phyloP scores from a whole-genome alignment of 2,888 invertebrate species.

The Xestia rhomboidea region DNA sequence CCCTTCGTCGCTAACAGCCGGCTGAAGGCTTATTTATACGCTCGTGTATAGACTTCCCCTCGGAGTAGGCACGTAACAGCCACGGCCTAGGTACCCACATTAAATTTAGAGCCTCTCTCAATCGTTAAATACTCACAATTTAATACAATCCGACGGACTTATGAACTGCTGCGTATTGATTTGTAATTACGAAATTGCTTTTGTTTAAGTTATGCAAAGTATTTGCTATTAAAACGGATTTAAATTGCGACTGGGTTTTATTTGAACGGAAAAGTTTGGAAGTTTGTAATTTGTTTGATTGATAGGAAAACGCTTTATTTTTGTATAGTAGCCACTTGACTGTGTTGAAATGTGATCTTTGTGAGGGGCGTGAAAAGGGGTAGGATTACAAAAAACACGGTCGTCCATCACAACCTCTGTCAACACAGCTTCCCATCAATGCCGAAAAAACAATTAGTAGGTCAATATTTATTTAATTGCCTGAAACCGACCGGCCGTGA shows the following conservation, averaged over 20 bases:
- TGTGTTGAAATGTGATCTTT: conserved; percentile 78
- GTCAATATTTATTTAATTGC: conserved; percentile 89
- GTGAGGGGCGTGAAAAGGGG: conserved; percentile 76
- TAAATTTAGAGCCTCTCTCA: conserved; percentile 74
- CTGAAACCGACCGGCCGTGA: conserved; percentile 77
- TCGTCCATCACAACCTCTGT: conserved; percentile 88
- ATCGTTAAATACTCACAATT: conserved; percentile 78
- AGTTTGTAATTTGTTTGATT: conserved; percentile 69
- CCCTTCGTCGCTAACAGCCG: conserved; percentile 88
- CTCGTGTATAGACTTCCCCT: conserved; percentile 77
- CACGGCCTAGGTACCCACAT: conserved; percentile 77
- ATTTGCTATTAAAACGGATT: conserved; percentile 78
- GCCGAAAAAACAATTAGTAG: conserved; percentile 89
- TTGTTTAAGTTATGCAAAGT: conserved; percentile 80
- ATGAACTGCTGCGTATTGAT: conserved; percentile 79
- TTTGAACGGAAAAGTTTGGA: conserved; percentile 70
- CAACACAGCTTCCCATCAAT: conserved; percentile 85
- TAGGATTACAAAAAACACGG: conserved; percentile 82
- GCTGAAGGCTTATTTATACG: conserved; percentile 87
- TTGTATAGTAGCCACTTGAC: conserved; percentile 67
- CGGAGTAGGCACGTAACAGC: conserved; percentile 75
- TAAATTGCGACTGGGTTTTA: conserved; percentile 71
- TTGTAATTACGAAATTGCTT: conserved; percentile 81
- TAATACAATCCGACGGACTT: conserved; percentile 76
- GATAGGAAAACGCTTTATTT: conserved; percentile 68